A percentile compares a stretch with the other conserved stretches of the same genome.
phyloP scores from a whole-genome alignment of 2,888 invertebrate genomes.

The Sminthurides aquaticus region DNA sequence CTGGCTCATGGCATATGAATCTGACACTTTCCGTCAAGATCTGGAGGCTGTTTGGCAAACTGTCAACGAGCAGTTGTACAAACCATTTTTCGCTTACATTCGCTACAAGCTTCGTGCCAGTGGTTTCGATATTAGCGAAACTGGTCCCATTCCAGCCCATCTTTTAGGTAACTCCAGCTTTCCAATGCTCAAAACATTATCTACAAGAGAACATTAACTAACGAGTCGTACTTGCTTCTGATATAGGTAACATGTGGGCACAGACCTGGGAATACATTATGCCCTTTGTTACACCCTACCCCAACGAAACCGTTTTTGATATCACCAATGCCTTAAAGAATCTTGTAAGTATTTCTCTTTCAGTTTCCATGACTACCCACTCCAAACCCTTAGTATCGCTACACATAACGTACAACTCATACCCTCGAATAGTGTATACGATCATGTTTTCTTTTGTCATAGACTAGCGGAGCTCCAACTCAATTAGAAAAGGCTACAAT shows the following conservation, averaged over 20 bases:
- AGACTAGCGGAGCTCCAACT: not conserved
- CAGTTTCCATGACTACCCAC: no score
- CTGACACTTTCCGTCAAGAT: slow-evolving; percentile 49
- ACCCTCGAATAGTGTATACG: no score
- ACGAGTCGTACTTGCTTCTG: not conserved
- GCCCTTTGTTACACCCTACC: slow-evolving; percentile 5
- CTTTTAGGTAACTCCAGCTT: slow-evolving; percentile 66
- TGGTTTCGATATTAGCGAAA: slow-evolving; percentile 48
- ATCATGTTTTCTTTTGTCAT: no score
- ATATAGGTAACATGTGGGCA: slow-evolving; percentile 70
- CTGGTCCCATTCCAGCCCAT: slow-evolving; percentile 78
- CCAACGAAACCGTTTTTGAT: slow-evolving; percentile 12
- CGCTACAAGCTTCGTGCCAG: slow-evolving; percentile 56
- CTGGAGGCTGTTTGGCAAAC: slow-evolving; percentile 55
- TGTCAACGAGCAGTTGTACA: slow-evolving; percentile 63
- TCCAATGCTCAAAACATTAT: slow-evolving; percentile 16
- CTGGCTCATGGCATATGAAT: slow-evolving; percentile 80
- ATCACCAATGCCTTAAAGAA: slow-evolving; percentile 1
- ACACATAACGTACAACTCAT: not conserved
- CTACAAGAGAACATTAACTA: not conserved
- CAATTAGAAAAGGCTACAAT: not conserved
- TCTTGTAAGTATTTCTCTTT: not conserved
- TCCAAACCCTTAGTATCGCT: no score
- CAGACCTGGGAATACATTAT: slow-evolving; percentile 11
- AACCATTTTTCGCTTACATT: slow-evolving; percentile 75